Evolutionary conservation across 2,797 vertebrate species (phyloP).

Genomic region (Chromobotia macracanthus): DNA sequence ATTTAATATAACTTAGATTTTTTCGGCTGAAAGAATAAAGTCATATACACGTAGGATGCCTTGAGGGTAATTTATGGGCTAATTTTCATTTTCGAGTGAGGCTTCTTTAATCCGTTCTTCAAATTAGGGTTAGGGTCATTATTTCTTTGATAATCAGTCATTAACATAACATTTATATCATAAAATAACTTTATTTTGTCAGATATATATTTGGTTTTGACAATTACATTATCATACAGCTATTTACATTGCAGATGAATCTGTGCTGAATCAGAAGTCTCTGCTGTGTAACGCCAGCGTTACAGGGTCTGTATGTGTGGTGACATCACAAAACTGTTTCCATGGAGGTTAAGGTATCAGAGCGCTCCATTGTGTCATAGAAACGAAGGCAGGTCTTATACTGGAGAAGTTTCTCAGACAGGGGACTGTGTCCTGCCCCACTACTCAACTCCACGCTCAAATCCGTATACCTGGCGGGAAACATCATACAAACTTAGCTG

Average conservation of each 20-base stretch:
- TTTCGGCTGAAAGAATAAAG: too few relatives aligned
- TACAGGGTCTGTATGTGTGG: constrained; percentile 58
- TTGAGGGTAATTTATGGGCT: too few relatives aligned
- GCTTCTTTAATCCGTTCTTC: too few relatives aligned
- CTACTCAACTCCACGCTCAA: constrained; percentile 75
- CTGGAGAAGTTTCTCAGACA: constrained; percentile 83
- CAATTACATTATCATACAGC: neutral
- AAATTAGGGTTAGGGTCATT: too few relatives aligned
- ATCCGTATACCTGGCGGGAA: constrained; percentile 78
- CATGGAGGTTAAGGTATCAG: constrained; percentile 71
- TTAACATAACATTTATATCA: constrained; percentile 5
- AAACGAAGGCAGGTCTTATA: constrained; percentile 80
- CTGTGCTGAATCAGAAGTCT: neutral
- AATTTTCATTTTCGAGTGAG: too few relatives aligned
- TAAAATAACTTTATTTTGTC: constrained; percentile 33
- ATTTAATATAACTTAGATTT: too few relatives aligned
- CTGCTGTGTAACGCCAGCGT: constrained; percentile 71
- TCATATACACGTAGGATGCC: too few relatives aligned
- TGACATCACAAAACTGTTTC: constrained; percentile 74
- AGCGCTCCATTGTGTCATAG: constrained; percentile 81
- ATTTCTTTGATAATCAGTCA: neutral
- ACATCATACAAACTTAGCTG: constrained; percentile 1
- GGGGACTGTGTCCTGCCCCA: constrained; percentile 71
- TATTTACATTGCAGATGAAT: constrained; percentile 22
- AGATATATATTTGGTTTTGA: neutral